phyloP scores from a whole-genome alignment of 2,888 invertebrate species.

The Agonopterix arenella region DNA sequence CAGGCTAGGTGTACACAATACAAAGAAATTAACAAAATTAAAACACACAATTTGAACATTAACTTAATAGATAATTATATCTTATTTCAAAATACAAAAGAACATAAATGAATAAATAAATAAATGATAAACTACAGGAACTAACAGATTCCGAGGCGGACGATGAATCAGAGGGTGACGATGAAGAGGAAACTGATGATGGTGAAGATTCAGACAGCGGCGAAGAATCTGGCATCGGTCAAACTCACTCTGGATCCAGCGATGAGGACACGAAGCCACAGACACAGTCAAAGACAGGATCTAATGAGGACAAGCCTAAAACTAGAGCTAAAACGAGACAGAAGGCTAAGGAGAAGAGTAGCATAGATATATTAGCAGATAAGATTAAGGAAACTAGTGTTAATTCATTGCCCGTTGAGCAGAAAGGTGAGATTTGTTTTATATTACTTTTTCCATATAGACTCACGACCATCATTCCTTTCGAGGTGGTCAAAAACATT shows the following conservation, averaged over 20 bases:
- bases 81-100: too few relatives aligned
- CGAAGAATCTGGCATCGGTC: slow-evolving; percentile 46
- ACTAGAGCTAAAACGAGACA: slow-evolving; percentile 11
- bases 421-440: slow-evolving; percentile 42
- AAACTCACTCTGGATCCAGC: slow-evolving; percentile 28
- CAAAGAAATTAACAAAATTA: too few relatives aligned
- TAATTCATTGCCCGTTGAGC: slow-evolving; percentile 42
- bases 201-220: slow-evolving; percentile 52
- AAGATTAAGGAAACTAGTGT: slow-evolving; percentile 42
- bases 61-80: too few relatives aligned
- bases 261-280: slow-evolving; percentile 29
- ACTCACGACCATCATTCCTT: too few relatives aligned
- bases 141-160: slow-evolving; percentile 47
- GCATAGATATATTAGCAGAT: slow-evolving; percentile 39
- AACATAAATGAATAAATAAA: too few relatives aligned
- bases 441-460: neutral
- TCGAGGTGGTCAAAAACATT: too few relatives aligned
- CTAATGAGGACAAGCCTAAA: neutral
- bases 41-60: too few relatives aligned
- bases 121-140: slow-evolving; percentile 25
- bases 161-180: slow-evolving; percentile 34
- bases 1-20: too few relatives aligned
- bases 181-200: slow-evolving; percentile 31
- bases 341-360: slow-evolving; percentile 15
- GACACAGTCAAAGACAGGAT: slow-evolving; percentile 2